Evolutionary conservation across 2,113 vertebrate genomes (phyloP).

Genomic region (Myxocyprinus asiaticus): DNA sequence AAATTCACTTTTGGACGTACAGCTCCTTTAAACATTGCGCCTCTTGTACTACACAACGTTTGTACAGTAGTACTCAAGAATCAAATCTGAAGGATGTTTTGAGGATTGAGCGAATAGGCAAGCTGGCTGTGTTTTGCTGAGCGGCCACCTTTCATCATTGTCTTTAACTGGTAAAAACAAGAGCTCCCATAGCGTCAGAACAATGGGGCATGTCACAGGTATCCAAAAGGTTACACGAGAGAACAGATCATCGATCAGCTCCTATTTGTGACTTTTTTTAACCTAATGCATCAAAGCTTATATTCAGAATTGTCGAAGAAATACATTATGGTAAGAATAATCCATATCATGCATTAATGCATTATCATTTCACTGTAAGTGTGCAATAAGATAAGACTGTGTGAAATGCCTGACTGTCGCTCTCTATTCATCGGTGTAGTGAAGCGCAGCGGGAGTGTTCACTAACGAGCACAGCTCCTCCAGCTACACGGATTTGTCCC

Average conservation of each 20-base stretch:
- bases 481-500: conserved; percentile 63
- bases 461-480: background rate
- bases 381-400: background rate
- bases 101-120: too few species aligned
- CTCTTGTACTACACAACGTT: too few species aligned
- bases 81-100: conserved; percentile 17
- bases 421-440: conserved; percentile 66
- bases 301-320: background rate
- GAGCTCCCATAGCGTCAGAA: conserved; percentile 43
- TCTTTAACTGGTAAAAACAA: too few species aligned
- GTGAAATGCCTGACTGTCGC: conserved; percentile 65
- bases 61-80: background rate
- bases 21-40: conserved; percentile 5
- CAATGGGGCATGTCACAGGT: conserved; percentile 19
- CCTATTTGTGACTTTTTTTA: too few species aligned
- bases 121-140: conserved; percentile 31
- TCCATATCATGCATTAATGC: background rate
- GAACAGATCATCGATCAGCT: too few species aligned
- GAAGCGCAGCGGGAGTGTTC: conserved; percentile 18
- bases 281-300: too few species aligned
- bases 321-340: background rate
- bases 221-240: background rate
- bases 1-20: background rate
- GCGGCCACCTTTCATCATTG: conserved; percentile 53
- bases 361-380: background rate